Conservation (phyloP, 35 echinoderm and acorn worm species). For the Ophiothrix spiculata region DNA sequence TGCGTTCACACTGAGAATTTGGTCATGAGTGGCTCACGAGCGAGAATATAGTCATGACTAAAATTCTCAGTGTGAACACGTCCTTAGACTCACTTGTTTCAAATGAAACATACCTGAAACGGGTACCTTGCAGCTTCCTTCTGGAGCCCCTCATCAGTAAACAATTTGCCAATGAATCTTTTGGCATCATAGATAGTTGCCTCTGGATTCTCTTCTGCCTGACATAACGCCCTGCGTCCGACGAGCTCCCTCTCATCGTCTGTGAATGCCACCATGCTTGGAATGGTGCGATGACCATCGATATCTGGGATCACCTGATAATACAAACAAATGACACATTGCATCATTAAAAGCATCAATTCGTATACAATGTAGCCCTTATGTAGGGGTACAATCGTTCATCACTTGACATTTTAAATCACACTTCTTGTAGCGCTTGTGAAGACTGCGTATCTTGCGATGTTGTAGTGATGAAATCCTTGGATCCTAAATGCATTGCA, state of each 20-base stretch:
- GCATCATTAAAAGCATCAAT: background rate
- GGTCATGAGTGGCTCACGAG: no score
- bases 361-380: no score
- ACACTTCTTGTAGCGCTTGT: no score
- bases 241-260: slow-evolving; percentile 34
- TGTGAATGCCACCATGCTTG: slow-evolving; percentile 80
- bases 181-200: slow-evolving; percentile 70
- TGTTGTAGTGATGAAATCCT: no score
- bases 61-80: no score
- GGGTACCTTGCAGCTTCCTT: slow-evolving; percentile 67
- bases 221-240: slow-evolving; percentile 55
- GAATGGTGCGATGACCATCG: slow-evolving; percentile 60
- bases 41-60: no score
- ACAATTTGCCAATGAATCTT: slow-evolving; percentile 82
- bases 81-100: no score
- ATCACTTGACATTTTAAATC: no score
- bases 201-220: slow-evolving; percentile 55
- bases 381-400: no score
- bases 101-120: slow-evolving; percentile 70
- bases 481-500: no score
- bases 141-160: slow-evolving; percentile 42
- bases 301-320: slow-evolving; percentile 55
- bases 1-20: no score
- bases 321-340: background rate
- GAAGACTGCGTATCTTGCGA: no score